Evolutionary conservation across 2,888 invertebrate species (phyloP).

Genomic region (Hemaris fuciformis): DNA sequence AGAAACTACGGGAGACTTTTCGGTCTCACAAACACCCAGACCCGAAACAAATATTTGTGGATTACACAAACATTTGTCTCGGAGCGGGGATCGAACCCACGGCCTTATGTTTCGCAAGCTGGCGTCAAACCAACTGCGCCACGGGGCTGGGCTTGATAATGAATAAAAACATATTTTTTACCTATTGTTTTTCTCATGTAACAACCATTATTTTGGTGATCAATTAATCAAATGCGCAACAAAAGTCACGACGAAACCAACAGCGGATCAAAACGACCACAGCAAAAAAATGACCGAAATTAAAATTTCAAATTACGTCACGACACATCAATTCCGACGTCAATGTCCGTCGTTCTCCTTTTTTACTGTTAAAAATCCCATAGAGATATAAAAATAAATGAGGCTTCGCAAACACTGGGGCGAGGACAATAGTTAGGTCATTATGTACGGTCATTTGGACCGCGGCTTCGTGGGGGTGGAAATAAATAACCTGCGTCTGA

Average conservation of each 20-base stretch:
- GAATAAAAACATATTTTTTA: no score
- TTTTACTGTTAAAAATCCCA: constrained; percentile 69
- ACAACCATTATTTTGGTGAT: no score
- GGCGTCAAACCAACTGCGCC: no score
- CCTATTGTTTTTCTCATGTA: background rate
- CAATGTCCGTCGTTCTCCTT: constrained; percentile 8
- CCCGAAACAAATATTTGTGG: no score
- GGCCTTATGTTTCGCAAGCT: no score
- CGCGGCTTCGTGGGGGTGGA: constrained; percentile 49
- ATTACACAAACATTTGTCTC: no score
- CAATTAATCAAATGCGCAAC: background rate
- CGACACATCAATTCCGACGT: constrained; percentile 57
- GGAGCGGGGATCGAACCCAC: no score
- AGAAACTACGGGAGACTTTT: no score
- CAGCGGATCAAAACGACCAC: background rate
- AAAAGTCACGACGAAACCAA: background rate
- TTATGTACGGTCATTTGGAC: constrained; percentile 78
- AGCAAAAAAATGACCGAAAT: constrained; percentile 40
- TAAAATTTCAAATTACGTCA: constrained; percentile 57
- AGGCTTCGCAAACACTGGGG: constrained; percentile 70
- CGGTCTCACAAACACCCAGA: no score
- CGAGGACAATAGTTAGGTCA: constrained; percentile 78
- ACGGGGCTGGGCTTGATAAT: no score
- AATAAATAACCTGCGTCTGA: constrained; percentile 63
- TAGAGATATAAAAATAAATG: constrained; percentile 75